phyloP scores from a whole-genome alignment of 2,797 vertebrate species.

The Spizella passerina region DNA sequence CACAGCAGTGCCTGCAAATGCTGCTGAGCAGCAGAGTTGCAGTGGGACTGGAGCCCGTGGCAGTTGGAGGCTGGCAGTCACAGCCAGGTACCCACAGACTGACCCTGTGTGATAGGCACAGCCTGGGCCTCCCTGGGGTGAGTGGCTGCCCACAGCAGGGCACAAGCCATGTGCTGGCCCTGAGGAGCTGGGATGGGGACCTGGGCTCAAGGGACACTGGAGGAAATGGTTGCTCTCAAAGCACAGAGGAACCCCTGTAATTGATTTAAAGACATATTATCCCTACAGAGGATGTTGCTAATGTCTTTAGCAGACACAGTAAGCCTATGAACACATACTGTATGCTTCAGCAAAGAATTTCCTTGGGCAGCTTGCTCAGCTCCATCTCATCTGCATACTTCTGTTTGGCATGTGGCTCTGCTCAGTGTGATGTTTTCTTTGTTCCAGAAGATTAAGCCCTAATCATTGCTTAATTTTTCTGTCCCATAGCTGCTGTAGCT shows the following conservation, averaged over 20 bases:
- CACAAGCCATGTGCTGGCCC: rapidly evolving
- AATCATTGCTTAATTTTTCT: background rate
- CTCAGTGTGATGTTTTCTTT: background rate
- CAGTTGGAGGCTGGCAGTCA: background rate
- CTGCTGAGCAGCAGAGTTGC: background rate
- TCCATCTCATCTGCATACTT: background rate
- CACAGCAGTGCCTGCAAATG: rapidly evolving
- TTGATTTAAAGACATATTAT: conserved; percentile 45
- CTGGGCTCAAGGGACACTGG: background rate
- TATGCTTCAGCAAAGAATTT: conserved; percentile 12
- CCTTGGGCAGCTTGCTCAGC: background rate
- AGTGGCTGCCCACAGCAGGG: rapidly evolving
- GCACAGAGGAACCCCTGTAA: background rate
- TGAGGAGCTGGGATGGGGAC: background rate
- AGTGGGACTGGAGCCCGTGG: rapidly evolving
- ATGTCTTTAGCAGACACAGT: conserved; percentile 28
- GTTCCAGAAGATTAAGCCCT: background rate
- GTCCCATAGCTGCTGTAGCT: background rate
- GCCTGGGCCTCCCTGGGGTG: rapidly evolving
- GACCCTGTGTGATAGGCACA: rapidly evolving
- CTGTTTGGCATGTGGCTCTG: rapidly evolving
- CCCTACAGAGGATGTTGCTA: background rate
- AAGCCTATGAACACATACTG: background rate
- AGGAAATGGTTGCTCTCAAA: conserved; percentile 18
- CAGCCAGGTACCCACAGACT: rapidly evolving